Conservation (phyloP, 2,113 vertebrate genomes). For the Falco punctatus region DNA sequence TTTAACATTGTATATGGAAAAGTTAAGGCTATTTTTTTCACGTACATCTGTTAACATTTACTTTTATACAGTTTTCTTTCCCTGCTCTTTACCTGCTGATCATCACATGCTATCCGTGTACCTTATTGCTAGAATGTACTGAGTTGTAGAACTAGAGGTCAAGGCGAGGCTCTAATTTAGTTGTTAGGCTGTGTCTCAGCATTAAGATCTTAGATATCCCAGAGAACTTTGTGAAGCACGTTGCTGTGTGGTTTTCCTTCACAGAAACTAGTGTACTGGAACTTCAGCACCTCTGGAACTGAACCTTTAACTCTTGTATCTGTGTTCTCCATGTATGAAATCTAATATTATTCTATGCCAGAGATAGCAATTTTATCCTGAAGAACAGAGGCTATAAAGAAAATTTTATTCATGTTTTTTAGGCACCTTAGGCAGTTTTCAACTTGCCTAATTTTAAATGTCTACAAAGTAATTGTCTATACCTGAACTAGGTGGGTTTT, state of each 20-base stretch:
- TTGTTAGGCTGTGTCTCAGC: background rate
- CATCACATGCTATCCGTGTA: background rate
- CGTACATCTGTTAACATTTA: background rate
- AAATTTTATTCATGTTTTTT: background rate
- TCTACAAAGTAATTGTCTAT: constrained; percentile 4
- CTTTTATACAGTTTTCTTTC: background rate
- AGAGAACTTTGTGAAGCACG: background rate
- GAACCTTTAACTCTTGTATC: constrained; percentile 12
- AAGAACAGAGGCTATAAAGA: background rate
- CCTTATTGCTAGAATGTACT: background rate
- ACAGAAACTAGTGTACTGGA: background rate
- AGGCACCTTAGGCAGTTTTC: background rate
- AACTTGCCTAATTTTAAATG: background rate
- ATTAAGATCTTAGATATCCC: background rate
- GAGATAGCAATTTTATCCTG: background rate
- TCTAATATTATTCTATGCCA: background rate
- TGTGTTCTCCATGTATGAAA: background rate
- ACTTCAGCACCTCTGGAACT: background rate
- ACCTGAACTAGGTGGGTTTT: background rate
- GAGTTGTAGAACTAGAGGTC: background rate
- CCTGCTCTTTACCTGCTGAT: background rate
- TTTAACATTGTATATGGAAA: background rate
- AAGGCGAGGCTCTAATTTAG: background rate
- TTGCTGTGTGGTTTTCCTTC: background rate
- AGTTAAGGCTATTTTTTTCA: background rate